Conservation (phyloP, 1,140 invertebrate species). For the Oryzaephilus surinamensis region DNA sequence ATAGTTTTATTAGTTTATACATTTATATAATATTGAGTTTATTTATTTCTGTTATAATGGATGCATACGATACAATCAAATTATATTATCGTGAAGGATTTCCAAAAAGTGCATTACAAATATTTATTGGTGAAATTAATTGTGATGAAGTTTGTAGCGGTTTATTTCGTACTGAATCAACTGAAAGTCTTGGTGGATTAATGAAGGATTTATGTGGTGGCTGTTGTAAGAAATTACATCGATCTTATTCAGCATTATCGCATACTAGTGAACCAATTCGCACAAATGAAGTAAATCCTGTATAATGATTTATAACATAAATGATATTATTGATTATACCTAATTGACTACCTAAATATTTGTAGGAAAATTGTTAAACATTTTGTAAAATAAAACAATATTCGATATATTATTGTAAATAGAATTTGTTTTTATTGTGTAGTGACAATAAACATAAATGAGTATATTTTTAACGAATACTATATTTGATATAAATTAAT, state of each 20-base stretch:
- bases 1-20: slow-evolving; percentile 91
- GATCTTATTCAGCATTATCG: slow-evolving; percentile 26
- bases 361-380: not conserved
- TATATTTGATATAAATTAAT: too few species aligned
- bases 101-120: slow-evolving; percentile 71
- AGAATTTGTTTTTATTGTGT: not conserved
- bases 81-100: slow-evolving; percentile 80
- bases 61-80: slow-evolving; percentile 97
- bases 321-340: too few species aligned
- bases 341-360: too few species aligned
- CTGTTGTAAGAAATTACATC: slow-evolving; percentile 20
- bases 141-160: slow-evolving; percentile 62
- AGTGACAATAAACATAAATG: too few species aligned
- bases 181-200: slow-evolving; percentile 38
- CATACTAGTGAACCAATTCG: slow-evolving; percentile 2
- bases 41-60: slow-evolving; percentile 98
- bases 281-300: too few species aligned
- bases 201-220: slow-evolving; percentile 40
- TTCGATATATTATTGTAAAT: not conserved
- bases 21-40: slow-evolving; percentile 97
- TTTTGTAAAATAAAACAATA: not conserved
- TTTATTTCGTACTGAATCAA: slow-evolving; percentile 47
- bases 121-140: slow-evolving; percentile 60
- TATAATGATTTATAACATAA: too few species aligned
- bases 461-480: too few species aligned